A percentile compares a stretch with the other conserved stretches of the same genome.
These are phyloP conservation scores for Lissonota sp. DNA, from an alignment of 2,888 invertebrate genomes.

Conservation along the genomic window DNA sequence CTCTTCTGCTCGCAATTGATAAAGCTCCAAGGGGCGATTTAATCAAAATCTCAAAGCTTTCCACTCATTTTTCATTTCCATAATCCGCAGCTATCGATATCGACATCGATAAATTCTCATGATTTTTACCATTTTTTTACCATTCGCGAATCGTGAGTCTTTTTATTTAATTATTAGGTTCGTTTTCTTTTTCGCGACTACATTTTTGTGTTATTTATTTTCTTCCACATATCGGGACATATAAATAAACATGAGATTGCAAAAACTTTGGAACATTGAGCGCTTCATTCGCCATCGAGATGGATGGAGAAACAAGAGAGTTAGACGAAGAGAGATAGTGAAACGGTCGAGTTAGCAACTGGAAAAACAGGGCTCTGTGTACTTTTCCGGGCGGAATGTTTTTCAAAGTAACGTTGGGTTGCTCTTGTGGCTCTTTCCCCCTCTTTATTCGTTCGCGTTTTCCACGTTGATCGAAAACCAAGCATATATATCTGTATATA, in stretches of 20 bases:
- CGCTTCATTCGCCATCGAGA: background rate
- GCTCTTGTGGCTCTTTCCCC: constrained; percentile 40
- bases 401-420: constrained; percentile 59
- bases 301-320: background rate
- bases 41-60: no score
- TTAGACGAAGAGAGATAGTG: background rate
- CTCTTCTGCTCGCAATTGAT: background rate
- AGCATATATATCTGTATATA: constrained; percentile 2
- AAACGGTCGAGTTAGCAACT: constrained; percentile 53
- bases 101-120: no score
- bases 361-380: constrained; percentile 64
- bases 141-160: no score
- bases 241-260: background rate
- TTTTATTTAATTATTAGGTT: no score
- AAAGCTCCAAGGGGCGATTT: background rate
- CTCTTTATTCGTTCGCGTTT: constrained; percentile 18
- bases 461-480: constrained; percentile 32
- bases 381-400: constrained; percentile 62
- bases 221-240: no score
- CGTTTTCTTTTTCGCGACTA: no score
- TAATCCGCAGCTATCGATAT: no score
- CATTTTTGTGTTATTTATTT: no score
- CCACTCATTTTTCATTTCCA: no score
- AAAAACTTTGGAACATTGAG: background rate
- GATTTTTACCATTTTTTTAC: no score